Base-by-base conservation (phyloP, 35 echinoderm and acorn worm species). In the Heliocidaris tuberculata region DNA sequence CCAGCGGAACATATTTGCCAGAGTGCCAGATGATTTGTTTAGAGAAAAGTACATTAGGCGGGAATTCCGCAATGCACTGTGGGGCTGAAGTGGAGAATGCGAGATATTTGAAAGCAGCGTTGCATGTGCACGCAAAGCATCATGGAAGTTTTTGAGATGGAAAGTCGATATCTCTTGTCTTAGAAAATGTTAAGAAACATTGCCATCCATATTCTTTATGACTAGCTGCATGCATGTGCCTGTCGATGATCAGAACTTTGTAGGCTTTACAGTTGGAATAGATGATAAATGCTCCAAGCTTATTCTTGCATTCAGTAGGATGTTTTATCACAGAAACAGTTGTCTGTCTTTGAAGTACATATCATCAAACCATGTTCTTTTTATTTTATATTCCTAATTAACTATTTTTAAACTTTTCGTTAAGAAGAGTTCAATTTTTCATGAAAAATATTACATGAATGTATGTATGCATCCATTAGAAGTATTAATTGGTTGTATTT, bases 1-100 rank as follows among this genome's bases (percentile, higher is more conserved):
- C 65, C 21, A 78, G 27, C 65, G 65, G 65, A 19, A 89, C 87
- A 89, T 48, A 89, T 89, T 89, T 32, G 87, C 31, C 31, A 31
- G 47, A 89, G 87, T 89, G 87, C 47, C 87, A 89, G 31, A 48
- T 89, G 87, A 89, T 89, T 89, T 89, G 87, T 89, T 89, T 89
- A 89, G 87, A 89, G 87, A 89, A 32, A 89, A 48, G 87, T 89
- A 89, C 87, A 89, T 89, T 89, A 89, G 47, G 87, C 87, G 31
- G 13, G 65, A 21, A 78, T 78, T 78, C 65, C 65, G 65, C 27
- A 78, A 78, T 78, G 65, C 65, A 78, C 65, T n/a, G 27, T 78
- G 65, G 65, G 65, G 65, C 27, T 78, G 65, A 78, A n/a, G 4
- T 6, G 65, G 65, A 78, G 65, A 78, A 78, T 78, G 65, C 27